Percentiles rank a stretch among this genome's conserved stretches.
Evolutionary conservation across 1,140 invertebrate genomes (phyloP).

Genomic region (Telenomus remus): DNA sequence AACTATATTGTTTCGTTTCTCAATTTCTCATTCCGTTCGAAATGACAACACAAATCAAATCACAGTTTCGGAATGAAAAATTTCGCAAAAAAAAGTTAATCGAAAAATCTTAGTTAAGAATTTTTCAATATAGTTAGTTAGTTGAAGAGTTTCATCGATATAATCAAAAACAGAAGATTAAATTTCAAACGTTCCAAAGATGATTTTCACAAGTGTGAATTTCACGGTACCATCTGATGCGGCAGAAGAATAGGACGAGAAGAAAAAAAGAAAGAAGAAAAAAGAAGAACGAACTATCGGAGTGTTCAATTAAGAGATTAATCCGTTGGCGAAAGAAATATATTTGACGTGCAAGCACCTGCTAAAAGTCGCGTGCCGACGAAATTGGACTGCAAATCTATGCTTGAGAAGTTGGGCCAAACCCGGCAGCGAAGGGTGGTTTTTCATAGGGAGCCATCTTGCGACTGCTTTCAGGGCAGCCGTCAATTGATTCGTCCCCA

Average conservation of each 20-base stretch:
- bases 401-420: conserved; percentile 40
- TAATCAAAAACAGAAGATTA: too few species aligned
- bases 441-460: conserved; percentile 75
- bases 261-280: not conserved
- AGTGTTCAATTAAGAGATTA: conserved; percentile 15
- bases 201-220: too few species aligned
- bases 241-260: too few species aligned
- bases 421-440: conserved; percentile 58
- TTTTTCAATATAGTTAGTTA: too few species aligned
- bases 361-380: conserved; percentile 37
- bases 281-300: not conserved
- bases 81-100: too few species aligned
- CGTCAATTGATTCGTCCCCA: conserved; percentile 75
- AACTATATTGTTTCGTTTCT: conserved; percentile 4
- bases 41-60: too few species aligned
- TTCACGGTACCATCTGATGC: too few species aligned
- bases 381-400: conserved; percentile 53
- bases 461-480: conserved; percentile 71
- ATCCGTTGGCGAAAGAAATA: conserved; percentile 36
- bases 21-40: conserved; percentile 27
- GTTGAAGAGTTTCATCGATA: too few species aligned
- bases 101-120: too few species aligned
- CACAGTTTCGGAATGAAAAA: too few species aligned
- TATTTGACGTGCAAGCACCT: conserved; percentile 28
- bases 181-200: too few species aligned